phyloP scores from a whole-genome alignment of 2,888 invertebrate species.

The Leucania comma region DNA sequence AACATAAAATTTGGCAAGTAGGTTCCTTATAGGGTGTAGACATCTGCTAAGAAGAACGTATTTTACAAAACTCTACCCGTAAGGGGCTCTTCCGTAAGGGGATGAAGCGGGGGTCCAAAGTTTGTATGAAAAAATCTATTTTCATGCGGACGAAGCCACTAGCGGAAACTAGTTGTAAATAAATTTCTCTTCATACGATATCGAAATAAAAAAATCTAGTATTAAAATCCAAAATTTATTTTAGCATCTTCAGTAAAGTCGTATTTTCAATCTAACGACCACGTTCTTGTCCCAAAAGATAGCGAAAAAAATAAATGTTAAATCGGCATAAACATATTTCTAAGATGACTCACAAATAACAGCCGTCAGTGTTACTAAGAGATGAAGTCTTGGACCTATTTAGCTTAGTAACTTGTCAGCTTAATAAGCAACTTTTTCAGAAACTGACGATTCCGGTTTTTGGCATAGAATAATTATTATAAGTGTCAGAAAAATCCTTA shows the following conservation, averaged over 20 bases:
- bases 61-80: no score
- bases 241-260: not conserved
- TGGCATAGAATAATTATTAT: constrained; percentile 18
- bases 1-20: no score
- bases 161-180: no score
- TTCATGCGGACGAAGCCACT: no score
- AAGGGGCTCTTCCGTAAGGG: no score
- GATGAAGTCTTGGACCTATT: constrained; percentile 65
- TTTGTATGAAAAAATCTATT: no score
- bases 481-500: constrained; percentile 1
- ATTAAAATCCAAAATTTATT: constrained; percentile 30
- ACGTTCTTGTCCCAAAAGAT: not conserved
- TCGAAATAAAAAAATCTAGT: not conserved
- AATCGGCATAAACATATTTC: constrained; percentile 57
- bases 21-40: no score
- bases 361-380: constrained; percentile 52
- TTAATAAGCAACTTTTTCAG: constrained; percentile 48
- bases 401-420: constrained; percentile 73
- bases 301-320: constrained; percentile 23
- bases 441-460: constrained; percentile 31
- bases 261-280: constrained; percentile 33
- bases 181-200: no score
- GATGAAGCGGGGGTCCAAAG: no score
- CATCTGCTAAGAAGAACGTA: no score
- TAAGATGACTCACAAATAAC: constrained; percentile 69